phyloP scores from a whole-genome alignment of 2,797 vertebrate species.

The Argentina silus region DNA sequence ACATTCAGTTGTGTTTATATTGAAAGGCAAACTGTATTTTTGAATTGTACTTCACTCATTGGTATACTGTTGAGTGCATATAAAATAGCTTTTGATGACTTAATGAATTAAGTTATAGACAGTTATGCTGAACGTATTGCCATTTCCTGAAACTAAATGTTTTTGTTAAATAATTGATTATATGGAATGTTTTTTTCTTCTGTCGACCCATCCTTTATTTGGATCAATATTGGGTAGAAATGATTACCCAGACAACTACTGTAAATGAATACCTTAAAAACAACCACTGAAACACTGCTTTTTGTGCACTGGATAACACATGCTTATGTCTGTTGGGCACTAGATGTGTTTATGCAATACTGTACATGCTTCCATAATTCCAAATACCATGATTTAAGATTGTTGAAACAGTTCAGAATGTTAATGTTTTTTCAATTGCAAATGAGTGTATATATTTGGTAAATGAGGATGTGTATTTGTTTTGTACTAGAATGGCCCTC shows the following conservation, averaged over 20 bases:
- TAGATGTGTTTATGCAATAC: conserved; percentile 22
- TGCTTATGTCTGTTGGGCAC: conserved; percentile 13
- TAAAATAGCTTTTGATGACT: neutral
- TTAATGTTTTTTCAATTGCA: conserved; percentile 20
- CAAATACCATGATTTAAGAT: conserved; percentile 18
- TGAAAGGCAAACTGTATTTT: neutral
- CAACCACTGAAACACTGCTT: conserved; percentile 59
- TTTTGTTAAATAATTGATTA: neutral
- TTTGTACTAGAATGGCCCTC: conserved; percentile 28
- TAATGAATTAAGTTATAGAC: neutral
- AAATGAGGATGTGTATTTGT: conserved; percentile 11
- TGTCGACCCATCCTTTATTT: conserved; percentile 19
- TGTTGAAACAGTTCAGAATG: conserved; percentile 17
- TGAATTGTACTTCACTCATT: neutral
- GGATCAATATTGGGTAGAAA: conserved; percentile 13
- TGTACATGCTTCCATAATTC: no score
- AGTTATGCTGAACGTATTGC: neutral
- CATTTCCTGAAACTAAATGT: neutral
- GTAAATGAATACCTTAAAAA: conserved; percentile 39
- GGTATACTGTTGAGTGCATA: conserved; percentile 3
- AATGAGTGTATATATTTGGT: conserved; percentile 22
- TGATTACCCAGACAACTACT: conserved; percentile 49
- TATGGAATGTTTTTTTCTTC: neutral
- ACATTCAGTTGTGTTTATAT: neutral
- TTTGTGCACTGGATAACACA: conserved; percentile 54